phyloP scores from a whole-genome alignment of 2,888 invertebrate species.

The Sinotaia quadrata region DNA sequence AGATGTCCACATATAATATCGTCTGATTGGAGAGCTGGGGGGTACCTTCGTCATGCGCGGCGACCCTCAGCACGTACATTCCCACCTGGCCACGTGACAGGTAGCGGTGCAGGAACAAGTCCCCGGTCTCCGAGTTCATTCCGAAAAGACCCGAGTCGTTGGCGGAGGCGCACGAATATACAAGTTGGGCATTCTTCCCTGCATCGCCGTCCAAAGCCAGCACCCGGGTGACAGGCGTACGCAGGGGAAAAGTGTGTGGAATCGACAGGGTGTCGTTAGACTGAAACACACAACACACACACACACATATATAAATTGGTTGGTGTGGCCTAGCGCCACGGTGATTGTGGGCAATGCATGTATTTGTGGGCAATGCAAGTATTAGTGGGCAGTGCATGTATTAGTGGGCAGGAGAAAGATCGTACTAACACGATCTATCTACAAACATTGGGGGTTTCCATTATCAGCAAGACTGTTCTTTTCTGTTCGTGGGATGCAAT shows the following conservation, averaged over 20 bases:
- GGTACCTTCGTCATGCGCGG: slow-evolving; percentile 29
- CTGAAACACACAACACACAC: neutral
- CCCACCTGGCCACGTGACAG: slow-evolving; percentile 26
- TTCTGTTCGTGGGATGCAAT: no score
- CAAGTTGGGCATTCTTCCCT: slow-evolving; percentile 91
- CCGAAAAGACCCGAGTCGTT: slow-evolving; percentile 72
- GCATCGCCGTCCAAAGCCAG: slow-evolving; percentile 93
- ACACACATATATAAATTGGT: neutral
- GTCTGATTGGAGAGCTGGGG: slow-evolving; percentile 35
- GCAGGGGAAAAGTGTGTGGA: slow-evolving; percentile 49
- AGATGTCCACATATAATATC: slow-evolving; percentile 33
- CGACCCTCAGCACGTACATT: slow-evolving; percentile 28
- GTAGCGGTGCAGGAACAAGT: slow-evolving; percentile 50
- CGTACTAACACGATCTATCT: no score
- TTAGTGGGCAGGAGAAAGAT: no score
- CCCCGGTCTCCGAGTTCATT: slow-evolving; percentile 71
- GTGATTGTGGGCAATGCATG: no score
- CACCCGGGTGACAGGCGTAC: slow-evolving; percentile 74
- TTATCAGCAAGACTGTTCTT: no score
- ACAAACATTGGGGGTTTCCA: no score
- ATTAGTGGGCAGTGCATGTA: no score
- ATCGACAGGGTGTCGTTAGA: slow-evolving; percentile 56
- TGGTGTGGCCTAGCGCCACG: no score
- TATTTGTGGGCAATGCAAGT: no score
- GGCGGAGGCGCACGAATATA: slow-evolving; percentile 89